Evolutionary conservation across 2,113 vertebrate genomes (phyloP).

Genomic region (Cygnus buccinator): DNA sequence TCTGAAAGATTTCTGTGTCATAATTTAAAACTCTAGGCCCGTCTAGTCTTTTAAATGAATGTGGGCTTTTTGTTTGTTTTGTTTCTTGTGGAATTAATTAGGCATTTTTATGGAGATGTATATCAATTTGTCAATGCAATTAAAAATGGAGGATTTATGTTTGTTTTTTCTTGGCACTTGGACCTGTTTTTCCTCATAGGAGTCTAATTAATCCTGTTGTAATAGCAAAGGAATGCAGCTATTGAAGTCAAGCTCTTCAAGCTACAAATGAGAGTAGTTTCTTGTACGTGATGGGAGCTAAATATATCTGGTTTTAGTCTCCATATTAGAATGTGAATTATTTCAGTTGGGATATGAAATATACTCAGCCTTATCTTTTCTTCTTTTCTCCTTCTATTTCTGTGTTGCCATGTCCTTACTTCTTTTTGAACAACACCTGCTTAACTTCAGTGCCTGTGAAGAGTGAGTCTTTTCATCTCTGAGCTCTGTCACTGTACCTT

Average conservation of each 20-base stretch:
- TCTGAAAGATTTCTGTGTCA: not conserved
- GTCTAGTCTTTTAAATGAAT: not conserved
- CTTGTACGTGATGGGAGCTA: not conserved
- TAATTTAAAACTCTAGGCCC: not conserved
- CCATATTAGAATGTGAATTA: not conserved
- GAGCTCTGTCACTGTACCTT: not conserved
- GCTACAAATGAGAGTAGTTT: not conserved
- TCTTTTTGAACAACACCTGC: not conserved
- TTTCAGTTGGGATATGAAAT: not conserved
- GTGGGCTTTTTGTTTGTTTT: not conserved
- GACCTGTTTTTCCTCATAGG: not conserved
- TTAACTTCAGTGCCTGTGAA: not conserved
- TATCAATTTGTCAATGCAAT: constrained; percentile 17
- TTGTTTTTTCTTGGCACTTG: constrained; percentile 31
- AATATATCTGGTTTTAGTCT: not conserved
- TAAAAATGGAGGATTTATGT: not conserved
- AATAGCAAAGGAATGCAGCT: not conserved
- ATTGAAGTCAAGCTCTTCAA: not conserved
- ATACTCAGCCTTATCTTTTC: not conserved
- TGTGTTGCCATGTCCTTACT: not conserved
- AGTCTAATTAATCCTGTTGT: not conserved
- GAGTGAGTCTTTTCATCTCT: not conserved
- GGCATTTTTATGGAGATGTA: not conserved
- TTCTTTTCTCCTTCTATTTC: not conserved
- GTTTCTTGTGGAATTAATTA: constrained; percentile 9